These are phyloP conservation scores for Moxostoma hubbsi DNA, from an alignment of 2,797 vertebrate genomes.

Conservation along the genomic window DNA sequence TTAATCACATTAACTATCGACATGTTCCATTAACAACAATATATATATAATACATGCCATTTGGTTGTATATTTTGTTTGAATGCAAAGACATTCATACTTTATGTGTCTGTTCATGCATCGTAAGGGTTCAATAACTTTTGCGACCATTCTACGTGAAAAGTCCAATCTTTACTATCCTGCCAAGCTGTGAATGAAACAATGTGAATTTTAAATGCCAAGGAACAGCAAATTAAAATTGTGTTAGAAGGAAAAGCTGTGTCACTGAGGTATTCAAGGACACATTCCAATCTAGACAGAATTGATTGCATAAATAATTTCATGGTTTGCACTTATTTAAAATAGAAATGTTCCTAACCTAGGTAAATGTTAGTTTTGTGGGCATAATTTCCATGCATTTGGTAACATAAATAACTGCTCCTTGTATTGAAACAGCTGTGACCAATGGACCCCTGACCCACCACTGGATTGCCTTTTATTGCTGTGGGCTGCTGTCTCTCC, in stretches of 20 bases:
- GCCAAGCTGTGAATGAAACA: no score
- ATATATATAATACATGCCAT: no score
- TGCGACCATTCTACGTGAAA: no score
- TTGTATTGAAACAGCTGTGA: constrained; percentile 41
- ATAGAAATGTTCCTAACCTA: neutral
- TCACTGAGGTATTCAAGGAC: neutral
- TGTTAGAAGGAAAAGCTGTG: no score
- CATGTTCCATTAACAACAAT: no score
- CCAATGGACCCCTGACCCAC: constrained; percentile 29
- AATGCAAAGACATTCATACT: no score
- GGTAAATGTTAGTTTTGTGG: constrained; percentile 34
- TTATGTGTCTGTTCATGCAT: no score
- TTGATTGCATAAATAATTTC: neutral
- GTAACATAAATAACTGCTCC: constrained; percentile 14
- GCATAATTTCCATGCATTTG: constrained; percentile 9
- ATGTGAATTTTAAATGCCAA: neutral
- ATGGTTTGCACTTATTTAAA: neutral
- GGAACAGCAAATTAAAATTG: neutral
- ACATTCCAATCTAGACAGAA: neutral
- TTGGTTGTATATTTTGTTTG: no score
- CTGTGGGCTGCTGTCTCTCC: neutral
- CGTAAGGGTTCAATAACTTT: no score
- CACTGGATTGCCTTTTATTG: neutral
- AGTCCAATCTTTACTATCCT: no score
- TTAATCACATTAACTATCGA: no score